Evolutionary conservation across 1,140 invertebrate species (phyloP).

Genomic region (Belonocnema kinseyi): DNA sequence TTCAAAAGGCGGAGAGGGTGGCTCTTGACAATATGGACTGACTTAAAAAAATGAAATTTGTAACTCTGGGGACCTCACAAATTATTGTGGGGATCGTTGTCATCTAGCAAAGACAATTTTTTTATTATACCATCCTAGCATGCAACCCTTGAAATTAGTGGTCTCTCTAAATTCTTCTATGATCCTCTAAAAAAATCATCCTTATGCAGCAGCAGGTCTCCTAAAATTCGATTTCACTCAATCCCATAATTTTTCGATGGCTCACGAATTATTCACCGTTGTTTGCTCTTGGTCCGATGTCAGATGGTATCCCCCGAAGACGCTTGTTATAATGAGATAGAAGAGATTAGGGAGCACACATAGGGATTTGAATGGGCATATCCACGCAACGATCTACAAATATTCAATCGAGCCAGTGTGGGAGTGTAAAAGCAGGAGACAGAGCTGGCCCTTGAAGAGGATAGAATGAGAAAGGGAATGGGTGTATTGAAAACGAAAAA

Average conservation of each 20-base stretch:
- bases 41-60: too few species aligned
- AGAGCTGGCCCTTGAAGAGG: not conserved
- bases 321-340: conserved; percentile 6
- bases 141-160: too few species aligned
- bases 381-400: conserved; percentile 4
- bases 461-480: too few species aligned
- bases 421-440: not conserved
- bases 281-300: not conserved
- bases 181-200: not conserved
- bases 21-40: too few species aligned
- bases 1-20: too few species aligned
- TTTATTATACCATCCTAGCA: too few species aligned
- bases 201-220: too few species aligned
- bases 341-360: not conserved
- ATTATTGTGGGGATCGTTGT: too few species aligned
- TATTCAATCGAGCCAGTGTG: not conserved
- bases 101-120: too few species aligned
- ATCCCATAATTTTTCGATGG: not conserved
- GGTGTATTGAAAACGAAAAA: too few species aligned
- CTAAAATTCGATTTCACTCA: not conserved
- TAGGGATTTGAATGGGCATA: conserved; percentile 2
- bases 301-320: conserved; percentile 10
- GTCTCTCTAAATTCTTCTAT: not conserved
- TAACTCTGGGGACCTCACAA: too few species aligned
- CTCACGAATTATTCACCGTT: not conserved